phyloP scores from a whole-genome alignment of 2,113 vertebrate genomes.

The Ovibos moschatus region DNA sequence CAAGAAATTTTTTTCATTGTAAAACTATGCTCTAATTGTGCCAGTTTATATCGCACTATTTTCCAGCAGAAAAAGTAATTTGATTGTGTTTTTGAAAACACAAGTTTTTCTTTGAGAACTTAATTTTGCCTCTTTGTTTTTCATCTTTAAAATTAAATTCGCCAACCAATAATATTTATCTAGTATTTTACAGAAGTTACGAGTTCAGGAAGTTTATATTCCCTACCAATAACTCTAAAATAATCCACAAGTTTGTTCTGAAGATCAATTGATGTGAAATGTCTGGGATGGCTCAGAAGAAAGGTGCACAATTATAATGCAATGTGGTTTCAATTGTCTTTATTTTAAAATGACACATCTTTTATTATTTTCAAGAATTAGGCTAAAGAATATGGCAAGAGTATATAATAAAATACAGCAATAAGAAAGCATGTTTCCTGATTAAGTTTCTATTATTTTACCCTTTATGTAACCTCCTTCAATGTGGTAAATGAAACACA shows the following conservation, averaged over 20 bases:
- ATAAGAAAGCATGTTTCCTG: conserved; percentile 65
- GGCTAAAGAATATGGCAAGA: conserved; percentile 40
- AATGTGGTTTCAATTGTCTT: conserved; percentile 66
- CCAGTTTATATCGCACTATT: background rate
- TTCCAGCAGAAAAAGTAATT: background rate
- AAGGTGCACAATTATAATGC: background rate
- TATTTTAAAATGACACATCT: conserved; percentile 62
- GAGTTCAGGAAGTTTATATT: conserved; percentile 23
- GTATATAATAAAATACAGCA: conserved; percentile 54
- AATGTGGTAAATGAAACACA: conserved; percentile 66
- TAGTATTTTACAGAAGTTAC: background rate
- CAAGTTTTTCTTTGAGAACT: background rate
- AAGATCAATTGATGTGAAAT: background rate
- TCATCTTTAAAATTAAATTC: conserved; percentile 54
- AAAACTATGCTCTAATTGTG: background rate
- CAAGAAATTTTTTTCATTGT: background rate
- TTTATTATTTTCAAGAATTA: conserved; percentile 68
- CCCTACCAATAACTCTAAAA: background rate
- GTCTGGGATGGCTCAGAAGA: conserved; percentile 34
- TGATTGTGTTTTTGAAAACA: background rate
- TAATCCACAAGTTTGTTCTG: background rate
- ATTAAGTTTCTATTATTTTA: conserved; percentile 75
- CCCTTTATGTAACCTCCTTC: conserved; percentile 68
- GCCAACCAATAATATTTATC: conserved; percentile 35
- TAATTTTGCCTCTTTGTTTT: conserved; percentile 13